phyloP scores from a whole-genome alignment of 2,113 vertebrate species.

The Lophotis ruficrista region DNA sequence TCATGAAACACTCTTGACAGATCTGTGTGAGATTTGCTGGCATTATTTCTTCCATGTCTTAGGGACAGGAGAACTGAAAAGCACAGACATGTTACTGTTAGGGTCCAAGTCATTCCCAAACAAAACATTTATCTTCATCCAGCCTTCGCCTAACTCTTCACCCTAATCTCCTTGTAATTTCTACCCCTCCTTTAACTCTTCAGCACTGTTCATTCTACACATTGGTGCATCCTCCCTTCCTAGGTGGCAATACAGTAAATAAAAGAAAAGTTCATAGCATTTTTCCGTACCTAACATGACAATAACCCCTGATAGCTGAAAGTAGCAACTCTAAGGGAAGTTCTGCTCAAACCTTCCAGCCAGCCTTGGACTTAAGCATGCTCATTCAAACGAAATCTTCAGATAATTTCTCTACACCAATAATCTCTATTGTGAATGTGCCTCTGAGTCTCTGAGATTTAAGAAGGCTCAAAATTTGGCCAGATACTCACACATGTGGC shows the following conservation, averaged over 20 bases:
- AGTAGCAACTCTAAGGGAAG: background rate
- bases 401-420: background rate
- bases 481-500: background rate
- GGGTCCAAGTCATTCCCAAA: background rate
- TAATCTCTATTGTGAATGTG: background rate
- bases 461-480: background rate
- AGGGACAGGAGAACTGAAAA: background rate
- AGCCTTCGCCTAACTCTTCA: background rate
- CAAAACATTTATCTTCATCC: background rate
- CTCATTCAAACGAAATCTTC: background rate
- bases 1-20: background rate
- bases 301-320: background rate
- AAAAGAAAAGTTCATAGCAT: background rate
- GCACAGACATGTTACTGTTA: background rate
- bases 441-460: background rate
- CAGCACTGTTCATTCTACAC: background rate
- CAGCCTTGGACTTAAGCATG: background rate
- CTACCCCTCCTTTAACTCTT: background rate
- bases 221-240: background rate
- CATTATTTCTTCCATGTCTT: background rate
- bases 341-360: background rate
- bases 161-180: background rate
- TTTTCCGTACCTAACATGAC: background rate
- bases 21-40: background rate
- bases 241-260: background rate